Conservation (phyloP, 1,140 invertebrate genomes). For the Drosophila bocki region DNA sequence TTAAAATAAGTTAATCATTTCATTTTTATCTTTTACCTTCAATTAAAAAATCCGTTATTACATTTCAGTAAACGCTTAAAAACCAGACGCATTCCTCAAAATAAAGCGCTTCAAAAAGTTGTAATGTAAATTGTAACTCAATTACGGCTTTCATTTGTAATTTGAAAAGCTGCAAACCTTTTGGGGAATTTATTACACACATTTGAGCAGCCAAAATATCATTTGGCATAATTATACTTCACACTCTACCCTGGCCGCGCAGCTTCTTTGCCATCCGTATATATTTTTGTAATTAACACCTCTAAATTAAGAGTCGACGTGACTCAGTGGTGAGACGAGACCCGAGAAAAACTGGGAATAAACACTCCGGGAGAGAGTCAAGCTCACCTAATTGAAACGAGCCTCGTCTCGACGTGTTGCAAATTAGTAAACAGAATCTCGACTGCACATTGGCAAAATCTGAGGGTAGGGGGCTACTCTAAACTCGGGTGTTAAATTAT, state of each 20-base stretch:
- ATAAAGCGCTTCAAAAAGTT: slow-evolving; percentile 1
- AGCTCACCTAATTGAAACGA: slow-evolving; percentile 29
- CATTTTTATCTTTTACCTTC: not conserved
- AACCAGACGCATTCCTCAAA: not conserved
- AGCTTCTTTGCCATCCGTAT: slow-evolving; percentile 11
- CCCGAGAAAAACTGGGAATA: slow-evolving; percentile 1
- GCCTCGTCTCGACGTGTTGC: slow-evolving; percentile 44
- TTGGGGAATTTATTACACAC: slow-evolving; percentile 10
- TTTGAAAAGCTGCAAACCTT: not conserved
- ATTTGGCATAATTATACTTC: slow-evolving; percentile 8
- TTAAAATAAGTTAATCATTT: not conserved
- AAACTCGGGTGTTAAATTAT: slow-evolving; percentile 62
- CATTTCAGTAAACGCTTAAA: not conserved
- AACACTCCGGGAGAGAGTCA: slow-evolving; percentile 7
- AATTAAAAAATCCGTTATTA: not conserved
- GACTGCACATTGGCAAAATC: slow-evolving; percentile 39
- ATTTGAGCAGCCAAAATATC: not conserved
- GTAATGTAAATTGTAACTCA: slow-evolving; percentile 8
- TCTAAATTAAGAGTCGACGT: slow-evolving; percentile 36
- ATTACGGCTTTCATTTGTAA: not conserved
- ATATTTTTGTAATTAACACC: slow-evolving; percentile 59
- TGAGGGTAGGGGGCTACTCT: slow-evolving; percentile 18
- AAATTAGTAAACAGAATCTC: slow-evolving; percentile 60
- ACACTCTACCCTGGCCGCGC: slow-evolving; percentile 2
- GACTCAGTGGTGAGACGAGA: slow-evolving; percentile 19